Percentiles rank a stretch among this genome's conserved stretches.
These are phyloP conservation scores for Axea sp. DNA, from an alignment of 2,888 invertebrate species.

Conservation along the genomic window DNA sequence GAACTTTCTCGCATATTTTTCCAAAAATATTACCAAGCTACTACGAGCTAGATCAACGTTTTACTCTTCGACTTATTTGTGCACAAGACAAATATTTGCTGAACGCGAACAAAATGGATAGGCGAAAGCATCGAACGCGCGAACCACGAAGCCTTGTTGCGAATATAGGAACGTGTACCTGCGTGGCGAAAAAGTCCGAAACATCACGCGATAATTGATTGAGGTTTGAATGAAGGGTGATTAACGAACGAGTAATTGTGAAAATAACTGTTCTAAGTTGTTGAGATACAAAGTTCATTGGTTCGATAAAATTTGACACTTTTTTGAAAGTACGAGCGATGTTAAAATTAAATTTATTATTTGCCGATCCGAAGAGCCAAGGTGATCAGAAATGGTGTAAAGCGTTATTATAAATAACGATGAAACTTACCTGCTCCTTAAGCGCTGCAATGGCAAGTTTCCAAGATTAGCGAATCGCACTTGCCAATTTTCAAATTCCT, in stretches of 20 bases:
- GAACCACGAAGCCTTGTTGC: not conserved
- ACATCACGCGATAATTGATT: constrained; percentile 17
- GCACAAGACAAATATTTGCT: constrained; percentile 48
- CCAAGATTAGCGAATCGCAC: no score
- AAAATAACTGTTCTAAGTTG: constrained; percentile 3
- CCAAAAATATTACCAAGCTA: constrained; percentile 43
- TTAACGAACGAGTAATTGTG: constrained; percentile 10
- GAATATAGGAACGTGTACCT: constrained; percentile 22
- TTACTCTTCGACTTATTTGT: constrained; percentile 47
- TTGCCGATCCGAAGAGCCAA: no score
- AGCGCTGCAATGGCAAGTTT: no score
- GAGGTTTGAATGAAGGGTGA: constrained; percentile 1
- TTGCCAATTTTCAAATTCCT: no score
- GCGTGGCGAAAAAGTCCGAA: constrained; percentile 18
- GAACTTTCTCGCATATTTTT: constrained; percentile 43
- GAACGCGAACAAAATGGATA: constrained; percentile 25
- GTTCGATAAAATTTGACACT: not conserved
- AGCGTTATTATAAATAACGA: no score
- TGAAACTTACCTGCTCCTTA: no score
- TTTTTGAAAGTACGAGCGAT: no score
- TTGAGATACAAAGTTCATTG: not conserved
- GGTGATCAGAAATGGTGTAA: no score
- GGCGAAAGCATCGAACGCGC: not conserved
- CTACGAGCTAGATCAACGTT: constrained; percentile 50
- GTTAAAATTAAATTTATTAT: no score